Conservation (phyloP, 2,888 invertebrate genomes). For the Brenthis daphne region DNA sequence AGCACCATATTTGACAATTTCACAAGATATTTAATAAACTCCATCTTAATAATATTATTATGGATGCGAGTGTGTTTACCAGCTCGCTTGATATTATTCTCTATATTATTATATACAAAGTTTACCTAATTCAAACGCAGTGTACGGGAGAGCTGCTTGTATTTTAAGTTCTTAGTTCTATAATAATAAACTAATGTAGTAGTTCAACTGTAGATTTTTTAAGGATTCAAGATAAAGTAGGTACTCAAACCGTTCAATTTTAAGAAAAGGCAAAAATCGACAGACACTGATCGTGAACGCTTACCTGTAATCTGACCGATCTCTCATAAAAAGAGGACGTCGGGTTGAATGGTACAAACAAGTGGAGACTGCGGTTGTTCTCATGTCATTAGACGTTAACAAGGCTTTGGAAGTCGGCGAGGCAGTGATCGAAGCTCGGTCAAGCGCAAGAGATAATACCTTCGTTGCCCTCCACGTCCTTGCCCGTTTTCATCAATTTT, state of each 20-base stretch:
- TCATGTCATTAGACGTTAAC: conserved; percentile 74
- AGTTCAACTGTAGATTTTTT: background rate
- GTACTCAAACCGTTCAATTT: background rate
- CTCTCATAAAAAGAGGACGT: conserved; percentile 46
- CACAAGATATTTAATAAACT: too few species aligned
- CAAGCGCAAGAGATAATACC: conserved; percentile 75
- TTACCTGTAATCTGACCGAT: conserved; percentile 15
- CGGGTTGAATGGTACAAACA: conserved; percentile 59
- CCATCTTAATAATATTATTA: too few species aligned
- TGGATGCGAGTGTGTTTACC: too few species aligned
- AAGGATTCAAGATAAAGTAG: background rate
- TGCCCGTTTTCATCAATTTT: conserved; percentile 26
- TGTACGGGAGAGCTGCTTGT: too few species aligned
- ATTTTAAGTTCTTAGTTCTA: too few species aligned
- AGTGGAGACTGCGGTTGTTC: conserved; percentile 53
- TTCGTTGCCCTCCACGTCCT: conserved; percentile 24
- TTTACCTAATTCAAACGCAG: too few species aligned
- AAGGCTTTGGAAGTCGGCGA: conserved; percentile 72
- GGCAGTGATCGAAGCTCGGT: conserved; percentile 75
- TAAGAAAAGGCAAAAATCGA: background rate
- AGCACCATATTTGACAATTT: too few species aligned
- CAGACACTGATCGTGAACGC: background rate
- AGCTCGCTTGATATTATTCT: too few species aligned
- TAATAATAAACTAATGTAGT: too few species aligned
- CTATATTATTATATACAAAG: too few species aligned